Evolutionary conservation across 2,113 vertebrate genomes (phyloP).

Genomic region (Chloroceryle aenea): DNA sequence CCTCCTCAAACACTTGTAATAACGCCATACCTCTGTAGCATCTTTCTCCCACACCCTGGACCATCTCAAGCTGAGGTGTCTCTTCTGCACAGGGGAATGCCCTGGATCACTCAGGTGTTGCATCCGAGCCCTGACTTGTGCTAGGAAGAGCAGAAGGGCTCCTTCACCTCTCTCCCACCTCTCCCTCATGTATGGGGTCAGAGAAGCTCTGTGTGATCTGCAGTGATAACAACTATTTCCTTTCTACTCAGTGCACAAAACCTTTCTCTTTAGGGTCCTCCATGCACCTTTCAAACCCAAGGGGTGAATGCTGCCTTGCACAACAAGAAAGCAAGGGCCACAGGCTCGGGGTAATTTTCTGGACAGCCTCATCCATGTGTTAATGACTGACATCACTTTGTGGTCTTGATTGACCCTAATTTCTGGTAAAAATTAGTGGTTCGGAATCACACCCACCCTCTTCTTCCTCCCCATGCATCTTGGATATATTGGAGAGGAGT

Average conservation of each 20-base stretch:
- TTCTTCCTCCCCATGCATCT: not conserved
- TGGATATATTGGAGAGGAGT: not conserved
- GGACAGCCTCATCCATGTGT: not conserved
- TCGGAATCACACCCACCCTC: not conserved
- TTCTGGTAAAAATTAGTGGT: not conserved
- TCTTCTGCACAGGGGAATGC: too few species aligned
- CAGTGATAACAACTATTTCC: not conserved
- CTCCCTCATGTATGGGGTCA: not conserved
- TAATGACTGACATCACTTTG: not conserved
- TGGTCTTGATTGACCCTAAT: fast-evolving
- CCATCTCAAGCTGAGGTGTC: not conserved
- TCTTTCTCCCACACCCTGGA: not conserved
- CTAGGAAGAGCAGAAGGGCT: not conserved
- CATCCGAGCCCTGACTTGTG: not conserved
- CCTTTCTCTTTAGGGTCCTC: not conserved
- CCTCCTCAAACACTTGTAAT: not conserved
- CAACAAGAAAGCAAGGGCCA: not conserved
- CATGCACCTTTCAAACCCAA: not conserved
- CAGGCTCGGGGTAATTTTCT: not conserved
- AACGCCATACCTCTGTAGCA: fast-evolving
- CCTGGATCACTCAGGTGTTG: fast-evolving
- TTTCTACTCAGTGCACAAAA: not conserved
- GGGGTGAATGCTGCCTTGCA: not conserved
- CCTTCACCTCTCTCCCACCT: not conserved
- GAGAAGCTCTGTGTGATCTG: not conserved